A percentile compares a stretch with the other conserved stretches of the same genome.
Conservation (phyloP, 2,888 invertebrate genomes). For the Sphaerophoria taeniata region DNA sequence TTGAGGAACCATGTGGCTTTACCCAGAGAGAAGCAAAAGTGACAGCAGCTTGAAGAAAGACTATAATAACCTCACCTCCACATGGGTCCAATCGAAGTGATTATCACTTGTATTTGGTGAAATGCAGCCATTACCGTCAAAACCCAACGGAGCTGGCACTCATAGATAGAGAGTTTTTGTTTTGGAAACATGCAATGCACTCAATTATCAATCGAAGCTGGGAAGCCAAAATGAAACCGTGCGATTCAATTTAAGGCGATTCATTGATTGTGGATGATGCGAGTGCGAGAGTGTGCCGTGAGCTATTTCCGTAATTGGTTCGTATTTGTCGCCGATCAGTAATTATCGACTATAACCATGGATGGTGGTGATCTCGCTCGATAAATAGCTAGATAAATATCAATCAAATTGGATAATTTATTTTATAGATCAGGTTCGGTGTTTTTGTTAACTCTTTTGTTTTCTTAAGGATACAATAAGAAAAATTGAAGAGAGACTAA, state of each 20-base stretch:
- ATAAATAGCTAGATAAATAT: constrained; percentile 30
- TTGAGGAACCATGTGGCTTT: constrained; percentile 29
- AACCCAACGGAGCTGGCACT: constrained; percentile 66
- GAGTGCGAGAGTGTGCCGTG: constrained; percentile 37
- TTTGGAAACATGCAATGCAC: constrained; percentile 42
- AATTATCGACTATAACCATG: constrained; percentile 55
- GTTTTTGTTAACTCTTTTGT: not conserved
- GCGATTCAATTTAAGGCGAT: constrained; percentile 56
- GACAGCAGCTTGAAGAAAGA: constrained; percentile 35
- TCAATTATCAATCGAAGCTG: not conserved
- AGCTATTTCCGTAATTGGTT: constrained; percentile 69
- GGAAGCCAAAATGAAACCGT: constrained; percentile 51
- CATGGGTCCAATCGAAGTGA: constrained; percentile 68
- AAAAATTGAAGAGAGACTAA: not conserved
- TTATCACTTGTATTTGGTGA: constrained; percentile 73
- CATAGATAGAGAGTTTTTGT: constrained; percentile 7
- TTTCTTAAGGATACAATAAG: constrained; percentile 28
- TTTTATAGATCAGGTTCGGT: constrained; percentile 59
- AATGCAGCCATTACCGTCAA: constrained; percentile 70
- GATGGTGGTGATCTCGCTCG: constrained; percentile 51
- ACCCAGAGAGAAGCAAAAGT: constrained; percentile 15
- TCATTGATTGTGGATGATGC: constrained; percentile 43
- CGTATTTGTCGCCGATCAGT: constrained; percentile 60
- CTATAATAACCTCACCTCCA: constrained; percentile 57
- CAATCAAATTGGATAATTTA: constrained; percentile 61